Evolutionary conservation across 2,113 vertebrate genomes (phyloP), one percentile per base, ranked within the genome.

Genomic region (Lamprotornis superbus): DNA sequence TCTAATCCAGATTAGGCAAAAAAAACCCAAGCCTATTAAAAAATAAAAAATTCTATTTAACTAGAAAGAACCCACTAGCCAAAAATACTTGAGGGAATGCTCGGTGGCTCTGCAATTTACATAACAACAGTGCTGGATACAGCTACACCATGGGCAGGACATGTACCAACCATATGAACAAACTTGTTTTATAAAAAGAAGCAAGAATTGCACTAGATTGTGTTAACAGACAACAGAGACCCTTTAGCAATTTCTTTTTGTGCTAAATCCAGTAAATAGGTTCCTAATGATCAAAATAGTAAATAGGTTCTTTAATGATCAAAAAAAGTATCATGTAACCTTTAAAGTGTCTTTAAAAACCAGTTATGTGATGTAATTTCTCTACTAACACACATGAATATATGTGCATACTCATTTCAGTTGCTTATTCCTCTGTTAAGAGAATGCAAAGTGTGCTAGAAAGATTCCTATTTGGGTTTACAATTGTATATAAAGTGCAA

Each of bases 1-100:
- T 42, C 37, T 84, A 91, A 87, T 37, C 27, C 74, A 78, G 24
- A 71, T 60, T n/a, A 82, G 47, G 37, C 22, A 93, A 92, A 94
- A 82, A 82, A 80, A 84, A 25, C 0, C 0, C 30, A 69, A 40
- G 64, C 8, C 18, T 61, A 28, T 24, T 35, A 78, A 81, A 88
- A 83, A 44, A 3, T 0, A 5, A 5, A 82, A 91, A 87, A 89
- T 46, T 84, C 17, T 65, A 8, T 79, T 75, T 60, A 91, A 73
- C 23, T 89, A 63, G 31, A 74, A 9, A 44, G 68, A 37, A 53
- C 3, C 33, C 25, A 53, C 33, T 39, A 77, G 31, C 49, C 31
- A 86, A 76, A 94, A 83, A 49, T 19, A 77, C 24, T 35, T 47
- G 22, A 11, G 28, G 9, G 63, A 67, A 77, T 55, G 24, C 47